A percentile compares a stretch with the other conserved stretches of the same genome.
Conservation (phyloP, 2,797 vertebrate genomes). For the Garrulus glandarius region DNA sequence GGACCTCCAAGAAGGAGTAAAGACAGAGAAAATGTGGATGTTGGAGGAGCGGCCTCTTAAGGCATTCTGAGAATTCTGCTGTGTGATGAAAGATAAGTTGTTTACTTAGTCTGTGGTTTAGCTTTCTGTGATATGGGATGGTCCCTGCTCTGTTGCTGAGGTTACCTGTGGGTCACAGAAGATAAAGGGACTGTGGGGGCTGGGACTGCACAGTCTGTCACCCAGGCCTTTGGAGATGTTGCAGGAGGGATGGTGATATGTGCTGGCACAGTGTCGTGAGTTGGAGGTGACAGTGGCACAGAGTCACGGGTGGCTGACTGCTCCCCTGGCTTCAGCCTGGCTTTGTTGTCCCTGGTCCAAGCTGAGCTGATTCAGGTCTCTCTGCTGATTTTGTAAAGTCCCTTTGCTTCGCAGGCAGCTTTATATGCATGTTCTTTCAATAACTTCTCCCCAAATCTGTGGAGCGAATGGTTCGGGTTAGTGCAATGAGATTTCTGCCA, state of each 20-base stretch:
- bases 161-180: background rate
- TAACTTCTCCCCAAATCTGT: background rate
- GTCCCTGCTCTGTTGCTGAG: rapidly evolving
- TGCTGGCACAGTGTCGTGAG: rapidly evolving
- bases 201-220: background rate
- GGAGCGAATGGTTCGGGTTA: background rate
- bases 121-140: rapidly evolving
- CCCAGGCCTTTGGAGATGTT: background rate
- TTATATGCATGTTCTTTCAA: background rate
- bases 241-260: background rate
- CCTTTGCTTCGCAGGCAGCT: background rate
- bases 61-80: background rate
- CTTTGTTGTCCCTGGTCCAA: background rate
- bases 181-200: background rate
- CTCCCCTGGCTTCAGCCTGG: background rate
- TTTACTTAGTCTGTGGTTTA: background rate
- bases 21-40: background rate
- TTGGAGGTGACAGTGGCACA: background rate
- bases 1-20: rapidly evolving
- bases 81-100: background rate
- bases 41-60: background rate
- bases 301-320: rapidly evolving
- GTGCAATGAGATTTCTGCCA: background rate
- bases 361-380: rapidly evolving
- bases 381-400: background rate